Evolutionary conservation across 2,888 invertebrate species (phyloP).

Genomic region (Drosophila mulleri): DNA sequence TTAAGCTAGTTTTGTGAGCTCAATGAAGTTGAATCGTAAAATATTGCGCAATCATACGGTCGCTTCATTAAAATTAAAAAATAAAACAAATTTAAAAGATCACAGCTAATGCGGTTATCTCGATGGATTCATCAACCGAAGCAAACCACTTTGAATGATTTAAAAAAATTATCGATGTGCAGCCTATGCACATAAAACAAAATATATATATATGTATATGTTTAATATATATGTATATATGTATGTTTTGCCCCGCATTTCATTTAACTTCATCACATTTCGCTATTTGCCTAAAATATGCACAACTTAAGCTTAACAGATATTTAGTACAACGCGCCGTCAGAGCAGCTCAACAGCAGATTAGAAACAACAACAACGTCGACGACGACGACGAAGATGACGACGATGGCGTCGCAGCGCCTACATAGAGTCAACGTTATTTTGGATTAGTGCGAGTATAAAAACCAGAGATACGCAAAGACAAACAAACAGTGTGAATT

Average conservation of each 20-base stretch:
- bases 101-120: conserved; percentile 7
- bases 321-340: conserved; percentile 54
- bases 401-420: conserved; percentile 29
- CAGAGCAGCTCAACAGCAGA: conserved; percentile 43
- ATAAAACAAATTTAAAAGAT: not conserved
- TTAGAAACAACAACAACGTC: conserved; percentile 53
- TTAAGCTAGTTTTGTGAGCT: conserved; percentile 17
- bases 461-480: conserved; percentile 65
- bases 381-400: conserved; percentile 23
- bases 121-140: conserved; percentile 35
- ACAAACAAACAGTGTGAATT: conserved; percentile 76
- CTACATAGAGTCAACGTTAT: conserved; percentile 17
- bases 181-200: conserved; percentile 11
- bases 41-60: conserved; percentile 19
- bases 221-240: conserved; percentile 1
- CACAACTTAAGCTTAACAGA: conserved; percentile 51
- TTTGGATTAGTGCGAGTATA: conserved; percentile 57
- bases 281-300: conserved; percentile 38
- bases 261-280: conserved; percentile 52
- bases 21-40: conserved; percentile 19
- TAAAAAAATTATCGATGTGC: conserved; percentile 52
- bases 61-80: conserved; percentile 33
- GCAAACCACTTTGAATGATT: conserved; percentile 61
- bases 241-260: conserved; percentile 47
- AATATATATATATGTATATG: not conserved